Evolutionary conservation across 1,140 invertebrate genomes (phyloP), one percentile per base, ranked within the genome.

Genomic region (Trachelipus rathkii): DNA sequence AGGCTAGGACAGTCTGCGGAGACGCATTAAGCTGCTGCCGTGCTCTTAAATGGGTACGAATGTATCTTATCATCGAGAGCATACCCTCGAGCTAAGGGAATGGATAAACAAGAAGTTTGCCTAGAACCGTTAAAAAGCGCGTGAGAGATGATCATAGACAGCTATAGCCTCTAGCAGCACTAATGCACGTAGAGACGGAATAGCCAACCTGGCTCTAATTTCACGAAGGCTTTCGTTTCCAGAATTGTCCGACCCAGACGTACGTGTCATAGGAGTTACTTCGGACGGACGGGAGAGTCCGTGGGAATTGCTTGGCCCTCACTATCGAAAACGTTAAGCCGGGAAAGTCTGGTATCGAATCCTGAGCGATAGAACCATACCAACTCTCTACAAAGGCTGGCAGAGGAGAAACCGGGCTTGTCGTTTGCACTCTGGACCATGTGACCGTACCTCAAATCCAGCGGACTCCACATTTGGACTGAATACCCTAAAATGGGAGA

Each of bases 271-370:
- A 43, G 87, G 85, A 0, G 88, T 88, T 3, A 87, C 76, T 7
- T 83, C 82, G 80, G 87, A 88, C 0, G 89, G 89, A 33, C 82
- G 79, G 33, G 88, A 86, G 24, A 89, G 80, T 15, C 95, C 95
- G 82, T 95, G 91, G 19, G 89, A 89, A 83, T 96, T 97, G 85
- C 94, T 92, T n/a, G 0, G 95, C 93, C 74, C 95, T 88, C 10
- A 97, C 91, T 15, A 95, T n/a, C 86, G 82, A 97, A 97, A 50
- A 95, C 88, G 85, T 97, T 96, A 10, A n/a, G n/a, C n/a, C 89
- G 89, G 21, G 92, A n/a, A n/a, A 93, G 81, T 93, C 93, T 4
- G 91, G 91, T 76, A 90, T 91, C 68, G n/a, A 95, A 87, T 82
- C 91, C 90, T 4, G 88, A n/a, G n/a, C n/a, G n/a, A n/a, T n/a